A percentile compares a stretch with the other conserved stretches of the same genome.
phyloP scores from a whole-genome alignment of 2,113 vertebrate genomes.

The Tragelaphus imberbis region DNA sequence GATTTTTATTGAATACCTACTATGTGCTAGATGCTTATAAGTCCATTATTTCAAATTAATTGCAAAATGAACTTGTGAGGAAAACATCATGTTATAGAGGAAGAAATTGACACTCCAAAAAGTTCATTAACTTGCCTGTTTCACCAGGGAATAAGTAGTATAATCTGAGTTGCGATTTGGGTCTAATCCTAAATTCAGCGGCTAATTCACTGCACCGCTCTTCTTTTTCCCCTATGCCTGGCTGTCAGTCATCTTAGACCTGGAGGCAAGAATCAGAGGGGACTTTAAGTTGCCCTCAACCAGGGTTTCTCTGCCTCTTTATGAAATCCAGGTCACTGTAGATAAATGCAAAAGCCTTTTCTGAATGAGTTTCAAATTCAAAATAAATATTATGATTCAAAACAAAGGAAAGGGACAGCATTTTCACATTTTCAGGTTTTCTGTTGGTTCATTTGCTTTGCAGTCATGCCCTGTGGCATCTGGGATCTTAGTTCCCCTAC shows the following conservation, averaged over 20 bases:
- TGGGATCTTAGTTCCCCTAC: not conserved
- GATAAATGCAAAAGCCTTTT: conserved; percentile 7
- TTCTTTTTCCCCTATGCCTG: not conserved
- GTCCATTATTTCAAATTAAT: not conserved
- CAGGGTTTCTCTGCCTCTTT: not conserved
- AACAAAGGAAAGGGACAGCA: not conserved
- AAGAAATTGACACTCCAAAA: not conserved
- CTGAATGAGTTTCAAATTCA: conserved; percentile 25
- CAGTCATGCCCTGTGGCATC: not conserved
- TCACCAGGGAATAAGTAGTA: not conserved
- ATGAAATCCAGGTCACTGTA: not conserved
- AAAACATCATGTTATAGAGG: not conserved
- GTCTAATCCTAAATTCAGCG: not conserved
- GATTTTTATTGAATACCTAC: not conserved
- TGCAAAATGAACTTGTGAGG: not conserved
- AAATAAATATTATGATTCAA: conserved; percentile 6
- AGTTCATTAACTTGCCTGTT: not conserved
- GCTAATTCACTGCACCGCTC: not conserved
- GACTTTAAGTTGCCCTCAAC: not conserved
- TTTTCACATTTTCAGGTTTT: not conserved
- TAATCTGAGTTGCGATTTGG: not conserved
- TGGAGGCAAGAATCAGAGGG: not conserved
- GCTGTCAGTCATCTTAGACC: not conserved
- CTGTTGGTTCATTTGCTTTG: not conserved
- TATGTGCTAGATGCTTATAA: not conserved